Evolutionary conservation across 2,113 vertebrate species (phyloP).

Genomic region (chimpanzee (Pan troglodytes)): DNA sequence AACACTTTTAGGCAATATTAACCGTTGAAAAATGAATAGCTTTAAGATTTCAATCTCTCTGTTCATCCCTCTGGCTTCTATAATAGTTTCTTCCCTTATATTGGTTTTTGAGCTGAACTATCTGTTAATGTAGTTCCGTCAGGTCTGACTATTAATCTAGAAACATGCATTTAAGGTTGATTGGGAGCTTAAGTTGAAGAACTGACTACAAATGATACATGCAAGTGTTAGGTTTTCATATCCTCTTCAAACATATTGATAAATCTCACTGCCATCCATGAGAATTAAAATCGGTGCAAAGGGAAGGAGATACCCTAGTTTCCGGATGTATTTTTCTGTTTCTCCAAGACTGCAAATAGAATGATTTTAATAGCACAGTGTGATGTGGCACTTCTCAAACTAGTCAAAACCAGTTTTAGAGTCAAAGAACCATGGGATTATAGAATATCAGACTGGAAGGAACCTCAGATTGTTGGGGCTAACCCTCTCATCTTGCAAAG

Average conservation of each 20-base stretch:
- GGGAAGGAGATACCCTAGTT: background rate
- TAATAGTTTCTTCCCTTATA: conserved; percentile 34
- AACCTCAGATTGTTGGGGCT: background rate
- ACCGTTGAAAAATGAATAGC: conserved; percentile 56
- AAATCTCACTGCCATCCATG: conserved; percentile 57
- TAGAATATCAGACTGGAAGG: background rate
- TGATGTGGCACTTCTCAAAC: conserved; percentile 37
- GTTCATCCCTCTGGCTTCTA: conserved; percentile 18
- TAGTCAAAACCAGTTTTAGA: conserved; percentile 41
- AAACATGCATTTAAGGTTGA: conserved; percentile 56
- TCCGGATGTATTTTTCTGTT: conserved; percentile 55
- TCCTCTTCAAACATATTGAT: conserved; percentile 56
- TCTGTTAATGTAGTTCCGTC: conserved; percentile 54
- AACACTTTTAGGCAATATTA: conserved; percentile 60
- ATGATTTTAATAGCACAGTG: conserved; percentile 52
- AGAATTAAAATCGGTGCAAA: conserved; percentile 56
- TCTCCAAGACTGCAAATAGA: conserved; percentile 40
- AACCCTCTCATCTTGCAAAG: background rate
- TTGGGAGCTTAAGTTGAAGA: conserved; percentile 42
- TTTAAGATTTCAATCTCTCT: conserved; percentile 62
- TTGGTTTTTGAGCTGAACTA: conserved; percentile 69
- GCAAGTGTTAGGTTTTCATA: conserved; percentile 74
- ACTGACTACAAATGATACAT: conserved; percentile 49
- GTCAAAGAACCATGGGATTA: background rate
- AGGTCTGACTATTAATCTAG: conserved; percentile 63